A percentile compares a stretch with the other conserved stretches of the same genome.
Evolutionary conservation across 2,797 vertebrate genomes (phyloP).

Genomic region (Cichlasoma orientale): DNA sequence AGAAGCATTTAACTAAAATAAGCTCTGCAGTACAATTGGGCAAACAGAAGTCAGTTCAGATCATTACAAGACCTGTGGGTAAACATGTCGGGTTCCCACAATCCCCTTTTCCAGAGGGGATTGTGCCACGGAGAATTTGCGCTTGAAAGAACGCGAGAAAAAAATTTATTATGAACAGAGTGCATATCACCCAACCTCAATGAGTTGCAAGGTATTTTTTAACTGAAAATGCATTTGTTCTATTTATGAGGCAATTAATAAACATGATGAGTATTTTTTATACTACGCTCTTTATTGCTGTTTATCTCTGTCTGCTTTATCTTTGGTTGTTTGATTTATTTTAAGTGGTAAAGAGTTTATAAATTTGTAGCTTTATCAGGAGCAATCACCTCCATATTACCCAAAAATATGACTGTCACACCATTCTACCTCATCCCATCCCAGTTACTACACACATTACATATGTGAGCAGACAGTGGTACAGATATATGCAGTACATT

Average conservation of each 20-base stretch:
- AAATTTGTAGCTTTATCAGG: conserved; percentile 11
- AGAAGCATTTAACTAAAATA: conserved; percentile 80
- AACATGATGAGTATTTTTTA: not conserved
- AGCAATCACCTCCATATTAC: not conserved
- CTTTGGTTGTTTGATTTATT: conserved; percentile 22
- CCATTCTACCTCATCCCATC: not conserved
- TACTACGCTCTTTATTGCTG: conserved; percentile 25
- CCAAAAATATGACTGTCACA: not conserved
- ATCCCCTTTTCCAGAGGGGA: conserved; percentile 31
- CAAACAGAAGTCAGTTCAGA: conserved; percentile 73
- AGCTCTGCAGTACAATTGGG: conserved; percentile 73
- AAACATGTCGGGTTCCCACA: conserved; percentile 61
- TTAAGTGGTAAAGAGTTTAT: not conserved
- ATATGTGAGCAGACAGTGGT: not conserved
- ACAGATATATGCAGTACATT: not conserved
- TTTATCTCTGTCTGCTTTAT: conserved; percentile 8
- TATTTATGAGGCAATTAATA: conserved; percentile 23
- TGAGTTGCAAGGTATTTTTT: conserved; percentile 15
- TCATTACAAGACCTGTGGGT: conserved; percentile 74
- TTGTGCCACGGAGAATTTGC: conserved; percentile 2
- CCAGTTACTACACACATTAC: not conserved
- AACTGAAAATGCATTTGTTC: not conserved
- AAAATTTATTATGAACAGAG: conserved; percentile 2
- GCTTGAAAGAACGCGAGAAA: conserved; percentile 13
- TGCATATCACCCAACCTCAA: not conserved